These are phyloP conservation scores for Mormyrus lacerda DNA, from an alignment of 2,113 vertebrate genomes.

Conservation along the genomic window DNA sequence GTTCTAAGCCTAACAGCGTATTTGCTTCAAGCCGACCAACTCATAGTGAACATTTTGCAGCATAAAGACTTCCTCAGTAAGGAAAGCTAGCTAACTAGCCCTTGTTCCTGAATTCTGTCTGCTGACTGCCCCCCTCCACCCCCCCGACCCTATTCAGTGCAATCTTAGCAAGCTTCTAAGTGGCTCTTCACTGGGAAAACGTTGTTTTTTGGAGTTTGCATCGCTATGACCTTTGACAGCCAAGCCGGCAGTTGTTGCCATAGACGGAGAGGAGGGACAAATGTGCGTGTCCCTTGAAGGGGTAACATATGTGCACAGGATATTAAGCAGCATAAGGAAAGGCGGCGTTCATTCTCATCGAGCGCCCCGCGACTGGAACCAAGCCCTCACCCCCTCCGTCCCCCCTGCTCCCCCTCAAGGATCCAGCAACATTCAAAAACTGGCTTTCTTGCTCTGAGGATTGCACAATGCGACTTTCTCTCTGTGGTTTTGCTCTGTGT, in stretches of 20 bases:
- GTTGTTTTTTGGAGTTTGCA: constrained; percentile 53
- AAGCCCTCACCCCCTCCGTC: constrained; percentile 37
- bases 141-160: constrained; percentile 17
- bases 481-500: constrained; percentile 16
- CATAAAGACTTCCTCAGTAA: not conserved
- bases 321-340: constrained; percentile 52
- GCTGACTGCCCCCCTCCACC: not conserved
- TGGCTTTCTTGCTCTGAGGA: constrained; percentile 13
- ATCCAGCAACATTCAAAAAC: constrained; percentile 32
- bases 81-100: not conserved
- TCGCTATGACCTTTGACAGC: constrained; percentile 39
- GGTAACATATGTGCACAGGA: constrained; percentile 52
- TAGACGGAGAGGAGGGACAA: constrained; percentile 28
- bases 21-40: not conserved
- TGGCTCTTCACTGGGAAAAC: constrained; percentile 28
- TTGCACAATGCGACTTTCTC: constrained; percentile 16
- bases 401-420: constrained; percentile 44
- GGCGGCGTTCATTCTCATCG: constrained; percentile 46
- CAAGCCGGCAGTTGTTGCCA: constrained; percentile 18
- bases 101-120: not conserved
- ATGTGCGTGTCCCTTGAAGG: constrained; percentile 40
- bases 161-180: not conserved
- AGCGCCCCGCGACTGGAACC: constrained; percentile 46
- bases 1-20: not conserved
- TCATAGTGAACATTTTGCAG: not conserved